Evolutionary conservation across 2,113 vertebrate species (phyloP).

Genomic region (Ellobius talpinus): DNA sequence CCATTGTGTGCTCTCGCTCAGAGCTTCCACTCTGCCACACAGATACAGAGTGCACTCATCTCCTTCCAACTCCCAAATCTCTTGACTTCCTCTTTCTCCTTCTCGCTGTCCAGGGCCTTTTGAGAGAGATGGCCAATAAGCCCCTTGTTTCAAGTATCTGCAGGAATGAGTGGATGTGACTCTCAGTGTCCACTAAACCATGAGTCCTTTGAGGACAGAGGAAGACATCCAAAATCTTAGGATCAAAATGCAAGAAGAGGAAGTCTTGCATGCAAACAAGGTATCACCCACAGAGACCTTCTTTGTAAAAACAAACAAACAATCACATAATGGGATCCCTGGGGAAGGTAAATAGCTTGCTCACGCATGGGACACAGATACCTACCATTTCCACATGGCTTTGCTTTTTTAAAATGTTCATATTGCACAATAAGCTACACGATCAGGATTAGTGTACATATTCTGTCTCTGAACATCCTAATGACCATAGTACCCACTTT

Average conservation of each 20-base stretch:
- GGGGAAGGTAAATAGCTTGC: background rate
- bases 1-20: constrained; percentile 65
- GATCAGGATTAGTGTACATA: background rate
- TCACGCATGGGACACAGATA: background rate
- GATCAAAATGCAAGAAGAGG: constrained; percentile 56
- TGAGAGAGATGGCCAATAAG: constrained; percentile 70
- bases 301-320: constrained; percentile 11
- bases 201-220: constrained; percentile 77
- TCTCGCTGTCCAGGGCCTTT: constrained; percentile 69
- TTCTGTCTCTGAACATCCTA: background rate
- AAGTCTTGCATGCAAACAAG: constrained; percentile 8
- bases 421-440: background rate
- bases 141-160: constrained; percentile 76
- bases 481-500: background rate
- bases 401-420: constrained; percentile 9
- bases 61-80: constrained; percentile 79
- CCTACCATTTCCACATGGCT: background rate
- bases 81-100: constrained; percentile 79
- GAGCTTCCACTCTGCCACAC: constrained; percentile 62
- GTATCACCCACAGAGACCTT: background rate
- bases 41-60: constrained; percentile 79
- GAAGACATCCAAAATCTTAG: constrained; percentile 51
- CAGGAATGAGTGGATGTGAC: constrained; percentile 61
- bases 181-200: constrained; percentile 55
- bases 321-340: background rate